Evolutionary conservation across 2,113 vertebrate species (phyloP).

Genomic region (Arenaria interpres): DNA sequence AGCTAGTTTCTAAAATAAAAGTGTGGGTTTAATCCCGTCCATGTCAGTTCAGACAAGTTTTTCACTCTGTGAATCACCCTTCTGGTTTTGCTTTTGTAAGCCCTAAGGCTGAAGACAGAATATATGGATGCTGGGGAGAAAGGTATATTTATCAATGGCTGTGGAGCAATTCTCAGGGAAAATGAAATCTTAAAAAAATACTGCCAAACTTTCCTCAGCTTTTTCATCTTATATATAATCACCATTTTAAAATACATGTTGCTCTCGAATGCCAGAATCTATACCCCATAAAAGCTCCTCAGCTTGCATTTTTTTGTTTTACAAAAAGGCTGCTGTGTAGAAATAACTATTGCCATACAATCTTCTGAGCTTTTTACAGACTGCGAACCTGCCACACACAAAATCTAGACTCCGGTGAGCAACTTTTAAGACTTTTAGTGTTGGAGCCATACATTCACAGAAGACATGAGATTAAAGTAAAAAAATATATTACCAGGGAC

Average conservation of each 20-base stretch:
- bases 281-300: background rate
- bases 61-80: background rate
- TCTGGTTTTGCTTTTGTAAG: background rate
- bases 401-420: background rate
- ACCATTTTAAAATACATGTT: background rate
- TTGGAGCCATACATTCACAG: background rate
- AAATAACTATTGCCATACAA: background rate
- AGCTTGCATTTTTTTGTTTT: background rate
- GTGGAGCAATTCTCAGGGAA: background rate
- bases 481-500: background rate
- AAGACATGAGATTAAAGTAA: background rate
- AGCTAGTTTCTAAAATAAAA: background rate
- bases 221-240: background rate
- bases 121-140: background rate
- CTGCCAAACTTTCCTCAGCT: background rate
- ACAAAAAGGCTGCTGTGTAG: fast-evolving
- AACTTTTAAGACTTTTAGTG: background rate
- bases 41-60: background rate
- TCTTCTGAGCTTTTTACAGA: background rate
- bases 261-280: background rate
- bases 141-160: background rate
- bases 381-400: background rate
- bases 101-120: background rate
- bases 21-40: background rate
- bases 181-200: background rate